Base-by-base conservation (phyloP, 2,888 invertebrate species). In the Sisyra terminalis region DNA sequence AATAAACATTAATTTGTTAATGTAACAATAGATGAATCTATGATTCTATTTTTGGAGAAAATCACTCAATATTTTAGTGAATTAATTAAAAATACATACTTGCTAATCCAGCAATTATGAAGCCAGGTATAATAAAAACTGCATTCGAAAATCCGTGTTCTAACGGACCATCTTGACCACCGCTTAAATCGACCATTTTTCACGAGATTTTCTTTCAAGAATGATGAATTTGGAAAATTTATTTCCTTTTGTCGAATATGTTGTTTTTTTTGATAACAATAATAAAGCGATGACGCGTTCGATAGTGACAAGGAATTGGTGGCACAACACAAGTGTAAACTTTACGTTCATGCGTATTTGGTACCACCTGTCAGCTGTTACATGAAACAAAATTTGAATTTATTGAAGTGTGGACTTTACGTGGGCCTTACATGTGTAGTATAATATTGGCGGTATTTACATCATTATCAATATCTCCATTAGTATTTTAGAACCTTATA, bases 101-200 rank as follows among this genome's bases (percentile, higher is more conserved):
- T 63, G 84, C 75, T 57, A 90, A 68, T 50, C 78, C 73, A 50
- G 81, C 65, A 51, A 88, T 78, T 50, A 89, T 71, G 51, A 87
- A 74, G 41, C 81, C 87, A 51, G 90, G 88, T 53, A 89, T 57
- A 52, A 89, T 80, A 61, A 90, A 89, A 50, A 89, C 84, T 35
- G 77, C 67, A 64, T 90, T 88, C 48, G 86, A 85, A 65, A 90
- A 88, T 50, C 84, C 84, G 63, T 87, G 85, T 59, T 87, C 85
- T 54, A 84, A 71, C 0, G 83, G 84, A 6, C 82, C 81, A 52
- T 84, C 84, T 46, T 78, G 72, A 39, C 79, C 78, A 15, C 81
- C 82, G 47, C 83, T 77, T 54, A 88, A 68, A 63, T 89, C 87
- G 49, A 88, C 88, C 89, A 89, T 89, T 59, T 60, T 71, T 47